These are phyloP conservation scores for Mythimna albipuncta DNA, from an alignment of 2,888 invertebrate species.

Conservation along the genomic window DNA sequence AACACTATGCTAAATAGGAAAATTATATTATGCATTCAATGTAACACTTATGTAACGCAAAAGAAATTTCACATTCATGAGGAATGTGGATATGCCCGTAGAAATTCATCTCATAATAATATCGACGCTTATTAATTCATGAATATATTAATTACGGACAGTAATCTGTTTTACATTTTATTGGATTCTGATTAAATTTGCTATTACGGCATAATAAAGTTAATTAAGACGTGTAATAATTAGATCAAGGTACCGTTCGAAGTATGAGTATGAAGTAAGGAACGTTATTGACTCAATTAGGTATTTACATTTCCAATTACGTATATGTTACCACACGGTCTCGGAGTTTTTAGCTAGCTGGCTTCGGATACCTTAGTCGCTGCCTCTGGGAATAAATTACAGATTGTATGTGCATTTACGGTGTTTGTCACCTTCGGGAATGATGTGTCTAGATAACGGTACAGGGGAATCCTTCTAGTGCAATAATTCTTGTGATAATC, in stretches of 20 bases:
- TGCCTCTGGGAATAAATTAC: neutral
- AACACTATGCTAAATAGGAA: conserved; percentile 37
- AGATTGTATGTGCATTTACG: neutral
- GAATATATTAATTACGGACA: conserved; percentile 61
- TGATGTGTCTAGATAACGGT: conserved; percentile 10
- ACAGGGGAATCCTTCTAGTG: conserved; percentile 7
- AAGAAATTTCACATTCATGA: conserved; percentile 54
- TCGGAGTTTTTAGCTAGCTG: conserved; percentile 10
- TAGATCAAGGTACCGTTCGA: conserved; percentile 39
- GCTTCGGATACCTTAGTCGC: conserved; percentile 12
- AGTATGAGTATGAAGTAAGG: conserved; percentile 33
- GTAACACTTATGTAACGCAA: conserved; percentile 52
- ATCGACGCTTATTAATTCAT: conserved; percentile 49
- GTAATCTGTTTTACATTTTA: conserved; percentile 58
- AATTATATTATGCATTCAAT: conserved; percentile 35
- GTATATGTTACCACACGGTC: conserved; percentile 1
- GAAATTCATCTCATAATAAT: conserved; percentile 54
- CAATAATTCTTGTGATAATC: neutral
- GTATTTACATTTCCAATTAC: conserved; percentile 46
- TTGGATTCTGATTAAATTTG: conserved; percentile 49
- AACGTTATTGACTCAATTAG: conserved; percentile 22
- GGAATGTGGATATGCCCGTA: conserved; percentile 49
- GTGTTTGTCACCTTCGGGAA: neutral
- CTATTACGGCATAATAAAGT: conserved; percentile 43
- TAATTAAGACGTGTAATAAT: conserved; percentile 46